A percentile compares a stretch with the other conserved stretches of the same genome.
Conservation (phyloP, 1,140 invertebrate species). For the Lutraria rhynchaena region DNA sequence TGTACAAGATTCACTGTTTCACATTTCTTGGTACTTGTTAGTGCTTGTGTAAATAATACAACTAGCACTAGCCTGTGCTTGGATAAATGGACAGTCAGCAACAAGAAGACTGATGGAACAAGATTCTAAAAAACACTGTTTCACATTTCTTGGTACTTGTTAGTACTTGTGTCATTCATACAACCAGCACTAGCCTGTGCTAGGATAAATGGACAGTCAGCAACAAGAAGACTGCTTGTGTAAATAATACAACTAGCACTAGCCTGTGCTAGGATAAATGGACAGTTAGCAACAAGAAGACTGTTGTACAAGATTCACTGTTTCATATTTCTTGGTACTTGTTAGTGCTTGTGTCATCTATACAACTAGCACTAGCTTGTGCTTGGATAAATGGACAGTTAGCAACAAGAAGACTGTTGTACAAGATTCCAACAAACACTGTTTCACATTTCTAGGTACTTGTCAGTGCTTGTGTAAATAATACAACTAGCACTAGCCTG, state of each 20-base stretch:
- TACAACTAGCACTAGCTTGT: slow-evolving; percentile 12
- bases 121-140: neutral
- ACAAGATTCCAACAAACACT: neutral
- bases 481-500: slow-evolving; percentile 1
- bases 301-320: neutral
- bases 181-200: too few species aligned
- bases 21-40: slow-evolving; percentile 17
- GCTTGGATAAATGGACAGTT: neutral
- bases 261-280: slow-evolving; percentile 24
- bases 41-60: too few species aligned
- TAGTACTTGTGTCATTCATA: too few species aligned
- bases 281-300: neutral
- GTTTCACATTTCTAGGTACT: slow-evolving; percentile 16
- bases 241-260: slow-evolving; percentile 27
- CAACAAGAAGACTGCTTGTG: slow-evolving; percentile 16
- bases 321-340: neutral
- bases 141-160: slow-evolving; percentile 21
- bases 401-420: neutral
- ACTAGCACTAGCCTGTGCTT: too few species aligned
- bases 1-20: too few species aligned
- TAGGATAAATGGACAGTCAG: neutral
- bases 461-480: neutral
- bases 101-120: neutral
- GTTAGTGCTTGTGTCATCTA: neutral
- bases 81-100: neutral